A percentile compares a stretch with the other conserved stretches of the same genome.
Conservation (phyloP, 2,797 vertebrate species). For the Chelon labrosus region DNA sequence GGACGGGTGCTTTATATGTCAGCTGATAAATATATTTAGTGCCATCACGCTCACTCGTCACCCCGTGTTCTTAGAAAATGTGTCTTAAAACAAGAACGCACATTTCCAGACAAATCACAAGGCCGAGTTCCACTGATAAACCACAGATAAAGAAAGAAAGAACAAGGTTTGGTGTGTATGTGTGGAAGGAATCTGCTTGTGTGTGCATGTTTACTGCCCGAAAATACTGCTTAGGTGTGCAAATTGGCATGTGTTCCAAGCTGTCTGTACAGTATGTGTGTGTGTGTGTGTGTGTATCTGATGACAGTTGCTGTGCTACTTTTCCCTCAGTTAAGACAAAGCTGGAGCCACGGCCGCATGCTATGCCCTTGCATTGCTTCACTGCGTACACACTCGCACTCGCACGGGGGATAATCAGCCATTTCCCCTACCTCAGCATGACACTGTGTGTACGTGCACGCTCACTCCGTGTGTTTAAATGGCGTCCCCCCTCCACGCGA, state of each 20-base stretch:
- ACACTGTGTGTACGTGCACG: conserved; percentile 44
- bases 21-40: conserved; percentile 20
- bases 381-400: conserved; percentile 52
- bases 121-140: neutral
- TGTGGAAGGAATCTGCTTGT: conserved; percentile 21
- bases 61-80: neutral
- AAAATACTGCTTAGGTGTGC: conserved; percentile 28
- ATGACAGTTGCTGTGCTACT: conserved; percentile 33
- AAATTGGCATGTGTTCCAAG: conserved; percentile 4
- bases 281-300: conserved; percentile 2
- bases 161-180: neutral
- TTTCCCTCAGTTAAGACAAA: conserved; percentile 52
- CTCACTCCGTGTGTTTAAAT: conserved; percentile 48
- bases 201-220: conserved; percentile 5
- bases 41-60: neutral
- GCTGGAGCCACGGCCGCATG: conserved; percentile 45
- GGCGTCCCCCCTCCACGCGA: conserved; percentile 62
- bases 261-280: neutral
- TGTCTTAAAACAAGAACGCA: too few species aligned
- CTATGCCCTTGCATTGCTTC: conserved; percentile 62
- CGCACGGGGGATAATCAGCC: conserved; percentile 66
- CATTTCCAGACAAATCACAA: neutral
- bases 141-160: conserved; percentile 9
- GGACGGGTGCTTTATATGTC: conserved; percentile 11
- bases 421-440: conserved; percentile 72